Percentiles rank a stretch among this genome's conserved stretches.
These are phyloP conservation scores for Drosophila aldrichi DNA, from an alignment of 2,888 invertebrate genomes.

Conservation along the genomic window DNA sequence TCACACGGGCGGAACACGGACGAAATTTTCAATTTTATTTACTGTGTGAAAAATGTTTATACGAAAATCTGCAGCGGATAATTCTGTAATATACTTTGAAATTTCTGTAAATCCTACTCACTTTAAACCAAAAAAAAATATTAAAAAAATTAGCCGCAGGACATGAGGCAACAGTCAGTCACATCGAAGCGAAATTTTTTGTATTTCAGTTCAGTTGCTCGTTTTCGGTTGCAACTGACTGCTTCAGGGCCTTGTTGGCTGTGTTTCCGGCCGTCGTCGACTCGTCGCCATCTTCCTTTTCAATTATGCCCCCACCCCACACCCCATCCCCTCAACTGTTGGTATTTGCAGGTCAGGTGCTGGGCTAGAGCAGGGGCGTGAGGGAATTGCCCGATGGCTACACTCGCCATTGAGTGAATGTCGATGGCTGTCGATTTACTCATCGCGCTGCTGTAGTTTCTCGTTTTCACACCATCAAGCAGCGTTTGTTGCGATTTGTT, in stretches of 20 bases:
- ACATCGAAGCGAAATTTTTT: slow-evolving; percentile 23
- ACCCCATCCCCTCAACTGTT: not conserved
- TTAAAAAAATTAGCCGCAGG: slow-evolving; percentile 35
- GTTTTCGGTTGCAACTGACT: slow-evolving; percentile 45
- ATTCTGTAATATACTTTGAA: slow-evolving; percentile 15
- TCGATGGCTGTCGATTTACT: slow-evolving; percentile 62
- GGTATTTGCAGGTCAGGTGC: slow-evolving; percentile 18
- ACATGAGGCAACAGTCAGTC: slow-evolving; percentile 43
- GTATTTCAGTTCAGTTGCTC: slow-evolving; percentile 14
- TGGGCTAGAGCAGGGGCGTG: not conserved
- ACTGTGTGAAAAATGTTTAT: not conserved
- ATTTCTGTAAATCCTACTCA: not conserved
- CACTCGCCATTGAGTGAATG: slow-evolving; percentile 43
- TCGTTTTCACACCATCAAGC: slow-evolving; percentile 78
- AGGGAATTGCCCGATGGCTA: slow-evolving; percentile 10
- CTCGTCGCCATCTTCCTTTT: slow-evolving; percentile 72
- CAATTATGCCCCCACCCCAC: slow-evolving; percentile 59
- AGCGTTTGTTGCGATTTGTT: slow-evolving; percentile 69
- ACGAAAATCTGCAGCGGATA: not conserved
- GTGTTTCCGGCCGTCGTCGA: slow-evolving; percentile 67
- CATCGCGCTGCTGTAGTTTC: slow-evolving; percentile 52
- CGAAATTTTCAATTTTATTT: no score
- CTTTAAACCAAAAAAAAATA: not conserved
- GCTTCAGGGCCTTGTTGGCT: slow-evolving; percentile 55
- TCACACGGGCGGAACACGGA: not conserved